phyloP scores from a whole-genome alignment of 2,888 invertebrate genomes.

The Caradrina clavipalpis region DNA sequence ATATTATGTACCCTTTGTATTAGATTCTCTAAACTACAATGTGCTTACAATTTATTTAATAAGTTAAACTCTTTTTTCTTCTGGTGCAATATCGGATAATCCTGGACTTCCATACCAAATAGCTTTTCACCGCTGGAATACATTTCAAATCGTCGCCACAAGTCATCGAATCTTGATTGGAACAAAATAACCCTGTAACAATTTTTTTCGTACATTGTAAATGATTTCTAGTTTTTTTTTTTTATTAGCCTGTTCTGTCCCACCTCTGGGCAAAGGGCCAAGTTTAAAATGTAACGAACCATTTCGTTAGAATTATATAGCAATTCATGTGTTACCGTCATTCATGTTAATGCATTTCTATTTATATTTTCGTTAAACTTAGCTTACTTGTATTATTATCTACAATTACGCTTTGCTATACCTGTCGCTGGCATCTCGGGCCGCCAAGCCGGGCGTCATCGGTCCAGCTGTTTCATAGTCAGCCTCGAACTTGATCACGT shows the following conservation, averaged over 20 bases:
- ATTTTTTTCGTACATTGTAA: neutral
- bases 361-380: too few relatives aligned
- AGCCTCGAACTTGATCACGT: conserved; percentile 93
- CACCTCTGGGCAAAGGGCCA: too few relatives aligned
- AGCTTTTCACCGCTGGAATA: conserved; percentile 96
- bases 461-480: conserved; percentile 95
- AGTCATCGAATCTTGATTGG: conserved; percentile 95
- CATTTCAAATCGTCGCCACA: conserved; percentile 95
- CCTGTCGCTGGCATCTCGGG: conserved; percentile 97
- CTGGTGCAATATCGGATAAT: conserved; percentile 95
- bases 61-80: conserved; percentile 96
- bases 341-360: too few relatives aligned
- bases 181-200: conserved; percentile 92
- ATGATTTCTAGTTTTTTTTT: neutral
- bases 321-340: too few relatives aligned
- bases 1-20: neutral
- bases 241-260: too few relatives aligned
- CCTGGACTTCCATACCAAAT: conserved; percentile 96
- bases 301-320: too few relatives aligned
- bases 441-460: conserved; percentile 95
- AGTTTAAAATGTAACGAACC: neutral
- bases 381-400: neutral
- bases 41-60: conserved; percentile 94
- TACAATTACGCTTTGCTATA: conserved; percentile 64
- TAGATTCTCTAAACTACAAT: neutral